phyloP scores from a whole-genome alignment of 2,797 vertebrate species.

The Sandelia bainsii region DNA sequence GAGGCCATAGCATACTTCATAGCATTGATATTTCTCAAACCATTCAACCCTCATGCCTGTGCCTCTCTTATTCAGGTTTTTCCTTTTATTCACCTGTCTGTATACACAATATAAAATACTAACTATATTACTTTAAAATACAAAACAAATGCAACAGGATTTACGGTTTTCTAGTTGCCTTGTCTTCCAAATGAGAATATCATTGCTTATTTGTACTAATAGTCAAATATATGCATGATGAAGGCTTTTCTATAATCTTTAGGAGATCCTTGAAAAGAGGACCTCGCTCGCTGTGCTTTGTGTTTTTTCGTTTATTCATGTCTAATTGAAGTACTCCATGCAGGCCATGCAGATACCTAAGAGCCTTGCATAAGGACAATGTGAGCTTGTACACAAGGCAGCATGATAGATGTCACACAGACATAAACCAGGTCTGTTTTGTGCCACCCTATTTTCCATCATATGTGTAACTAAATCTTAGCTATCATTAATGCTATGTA shows the following conservation, averaged over 20 bases:
- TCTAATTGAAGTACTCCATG: slow-evolving; percentile 23
- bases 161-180: background rate
- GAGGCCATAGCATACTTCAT: background rate
- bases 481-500: background rate
- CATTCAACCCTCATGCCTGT: background rate
- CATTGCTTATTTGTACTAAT: background rate
- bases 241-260: slow-evolving; percentile 2
- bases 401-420: background rate
- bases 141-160: background rate
- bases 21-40: background rate
- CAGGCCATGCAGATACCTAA: slow-evolving; percentile 9
- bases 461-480: background rate
- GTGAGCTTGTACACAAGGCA: slow-evolving; percentile 5
- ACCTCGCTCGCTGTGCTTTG: background rate
- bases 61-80: background rate
- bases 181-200: background rate
- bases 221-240: slow-evolving; percentile 1
- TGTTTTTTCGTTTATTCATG: slow-evolving; percentile 34
- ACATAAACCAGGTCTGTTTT: background rate
- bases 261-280: slow-evolving; percentile 14
- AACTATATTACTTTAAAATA: background rate
- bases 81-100: background rate
- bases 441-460: background rate
- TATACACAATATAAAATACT: background rate
- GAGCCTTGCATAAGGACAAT: slow-evolving; percentile 11